Base-by-base conservation (phyloP, 2,888 invertebrate genomes). In the Fabriciana adippe region DNA sequence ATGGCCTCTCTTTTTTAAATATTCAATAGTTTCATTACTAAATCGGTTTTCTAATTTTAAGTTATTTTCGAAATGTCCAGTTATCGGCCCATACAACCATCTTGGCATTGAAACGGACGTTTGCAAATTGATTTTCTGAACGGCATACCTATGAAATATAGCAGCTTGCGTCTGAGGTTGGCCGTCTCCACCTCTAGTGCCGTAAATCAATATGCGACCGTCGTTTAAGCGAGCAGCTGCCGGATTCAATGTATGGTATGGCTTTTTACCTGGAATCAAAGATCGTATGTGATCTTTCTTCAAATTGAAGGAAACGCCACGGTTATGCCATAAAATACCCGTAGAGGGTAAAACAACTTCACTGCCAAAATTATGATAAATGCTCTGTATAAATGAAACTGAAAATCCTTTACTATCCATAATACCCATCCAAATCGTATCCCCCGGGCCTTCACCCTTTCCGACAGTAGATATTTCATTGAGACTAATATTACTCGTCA, bases 351-450 rank as follows among this genome's bases (percentile, higher is more conserved):
- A 78, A 50, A 92, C 74, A 15, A 91, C 80, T 2, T 82, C 84
- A 75, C 92, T 91, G 1, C 92, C 92, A 72, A 84, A 92, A 15
- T 70, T 64, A 69, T 85, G 80, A 71, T 88, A 92, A 69, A 85
- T 69, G 65, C 92, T 92, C 75, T 92, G 92, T 73, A 92, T 92
- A 72, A 87, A 92, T 53, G 91, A 91, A 54, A 92, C 89, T 15
- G 89, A 90, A 76, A 85, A 92, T 0, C 92, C 92, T 77, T 84
- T 88, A 56, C 71, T 81, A 71, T 92, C 92, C 89, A 91, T 90
- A 13, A 83, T 82, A 14, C 91, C 92, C 82, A 92, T 81, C 92
- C 92, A 92, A 66, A 92, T 76, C 15, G 92, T 92, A 68, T 91
- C 92, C 8, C 89, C 90, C 3, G 85, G 78, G 1, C 87, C 88